Evolutionary conservation across 2,797 vertebrate species (phyloP).

Genomic region (Euthynnus affinis): DNA sequence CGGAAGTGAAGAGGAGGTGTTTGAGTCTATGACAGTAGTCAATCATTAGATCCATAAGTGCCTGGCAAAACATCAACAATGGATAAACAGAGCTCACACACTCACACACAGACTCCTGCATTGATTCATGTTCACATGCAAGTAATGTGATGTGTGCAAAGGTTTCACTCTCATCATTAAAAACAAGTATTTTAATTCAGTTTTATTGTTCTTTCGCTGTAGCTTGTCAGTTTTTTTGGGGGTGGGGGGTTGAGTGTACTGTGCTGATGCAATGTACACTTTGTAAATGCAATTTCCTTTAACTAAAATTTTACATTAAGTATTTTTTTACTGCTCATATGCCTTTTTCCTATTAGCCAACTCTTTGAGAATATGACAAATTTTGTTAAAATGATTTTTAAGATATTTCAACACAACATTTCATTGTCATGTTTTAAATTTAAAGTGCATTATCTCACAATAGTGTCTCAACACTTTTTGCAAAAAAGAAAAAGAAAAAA

Average conservation of each 20-base stretch:
- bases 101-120: neutral
- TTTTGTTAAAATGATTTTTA: constrained; percentile 14
- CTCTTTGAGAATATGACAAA: neutral
- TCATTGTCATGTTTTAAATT: neutral
- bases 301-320: neutral
- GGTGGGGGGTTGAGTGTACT: no score
- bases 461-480: no score
- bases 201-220: neutral
- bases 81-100: neutral
- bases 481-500: no score
- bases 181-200: neutral
- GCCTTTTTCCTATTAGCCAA: constrained; percentile 1
- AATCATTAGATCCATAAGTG: constrained; percentile 1
- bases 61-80: neutral
- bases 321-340: neutral
- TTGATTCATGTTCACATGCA: constrained; percentile 3
- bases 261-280: constrained; percentile 1
- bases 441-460: no score
- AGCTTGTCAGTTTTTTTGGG: constrained; percentile 9
- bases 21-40: constrained; percentile 1
- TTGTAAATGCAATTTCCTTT: constrained; percentile 4
- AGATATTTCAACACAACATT: constrained; percentile 12
- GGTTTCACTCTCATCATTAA: neutral
- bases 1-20: neutral
- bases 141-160: neutral